Conservation (phyloP, 2,797 vertebrate species). For the Apogon hyalosoma region DNA sequence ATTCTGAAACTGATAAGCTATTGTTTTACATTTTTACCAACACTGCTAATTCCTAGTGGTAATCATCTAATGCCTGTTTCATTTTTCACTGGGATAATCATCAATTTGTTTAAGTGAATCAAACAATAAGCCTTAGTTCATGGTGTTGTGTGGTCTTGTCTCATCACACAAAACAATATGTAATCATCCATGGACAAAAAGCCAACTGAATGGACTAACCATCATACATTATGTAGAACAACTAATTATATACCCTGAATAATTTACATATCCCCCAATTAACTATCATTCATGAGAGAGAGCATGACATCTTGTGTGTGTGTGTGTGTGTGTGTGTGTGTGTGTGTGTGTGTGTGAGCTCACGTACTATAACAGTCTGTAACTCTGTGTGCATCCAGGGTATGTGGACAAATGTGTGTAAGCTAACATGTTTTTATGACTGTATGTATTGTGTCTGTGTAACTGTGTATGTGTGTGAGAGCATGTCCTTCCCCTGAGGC, state of each 20-base stretch:
- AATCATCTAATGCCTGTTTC: constrained; percentile 47
- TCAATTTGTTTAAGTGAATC: constrained; percentile 55
- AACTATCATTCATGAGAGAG: constrained; percentile 44
- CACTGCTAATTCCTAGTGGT: constrained; percentile 22
- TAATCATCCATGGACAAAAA: constrained; percentile 48
- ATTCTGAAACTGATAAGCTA: constrained; percentile 19
- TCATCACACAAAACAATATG: constrained; percentile 47
- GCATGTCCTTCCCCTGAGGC: constrained; percentile 54
- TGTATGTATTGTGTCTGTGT: constrained; percentile 25
- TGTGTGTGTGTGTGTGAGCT: constrained; percentile 6
- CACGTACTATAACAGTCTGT: constrained; percentile 5
- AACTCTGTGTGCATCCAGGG: constrained; percentile 6
- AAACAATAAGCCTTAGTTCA: constrained; percentile 17
- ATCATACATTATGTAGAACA: constrained; percentile 65
- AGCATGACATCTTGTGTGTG: background rate
- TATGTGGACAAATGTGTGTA: constrained; percentile 4
- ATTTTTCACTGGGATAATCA: constrained; percentile 48
- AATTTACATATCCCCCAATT: constrained; percentile 74
- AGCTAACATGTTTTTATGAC: constrained; percentile 8
- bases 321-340: constrained; percentile 6
- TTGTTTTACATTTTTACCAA: constrained; percentile 13
- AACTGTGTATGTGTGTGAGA: constrained; percentile 42
- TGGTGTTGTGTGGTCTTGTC: constrained; percentile 48
- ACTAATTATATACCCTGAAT: constrained; percentile 72
- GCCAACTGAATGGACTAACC: constrained; percentile 52